Conservation (phyloP, 2,113 vertebrate genomes). For the Tachycineta bicolor region DNA sequence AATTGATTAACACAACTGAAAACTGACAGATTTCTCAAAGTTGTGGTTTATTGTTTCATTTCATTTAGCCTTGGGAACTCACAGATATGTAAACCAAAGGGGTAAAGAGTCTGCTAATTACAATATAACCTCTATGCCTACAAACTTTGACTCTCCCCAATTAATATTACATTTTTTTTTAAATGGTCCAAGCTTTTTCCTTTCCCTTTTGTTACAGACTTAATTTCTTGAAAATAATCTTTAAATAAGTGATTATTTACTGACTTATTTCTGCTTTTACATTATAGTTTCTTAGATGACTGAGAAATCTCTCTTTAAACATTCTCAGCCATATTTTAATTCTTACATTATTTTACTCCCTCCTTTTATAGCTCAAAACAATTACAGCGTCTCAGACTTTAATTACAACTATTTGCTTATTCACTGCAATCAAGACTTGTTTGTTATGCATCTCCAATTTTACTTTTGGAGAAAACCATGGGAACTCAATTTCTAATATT, state of each 20-base stretch:
- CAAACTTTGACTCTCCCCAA: neutral
- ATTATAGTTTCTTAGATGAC: neutral
- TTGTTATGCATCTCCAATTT: neutral
- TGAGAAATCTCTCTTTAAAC: neutral
- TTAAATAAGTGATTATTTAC: neutral
- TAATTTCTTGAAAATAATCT: neutral
- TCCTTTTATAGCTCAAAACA: neutral
- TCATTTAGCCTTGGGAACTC: neutral
- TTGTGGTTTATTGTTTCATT: neutral
- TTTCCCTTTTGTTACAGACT: neutral
- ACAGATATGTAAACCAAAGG: neutral
- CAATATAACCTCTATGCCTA: neutral
- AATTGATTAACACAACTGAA: neutral
- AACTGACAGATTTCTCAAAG: neutral
- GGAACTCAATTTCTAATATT: neutral
- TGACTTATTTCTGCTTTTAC: neutral
- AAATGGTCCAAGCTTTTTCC: neutral
- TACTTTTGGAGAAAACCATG: neutral
- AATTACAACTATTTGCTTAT: neutral
- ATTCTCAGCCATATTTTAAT: neutral
- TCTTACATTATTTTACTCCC: neutral
- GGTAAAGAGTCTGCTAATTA: neutral
- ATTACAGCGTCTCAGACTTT: neutral
- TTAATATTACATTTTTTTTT: neutral
- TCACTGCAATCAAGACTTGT: neutral